These are phyloP conservation scores for Pelmatolapia mariae DNA, from an alignment of 2,113 vertebrate genomes.

Conservation along the genomic window DNA sequence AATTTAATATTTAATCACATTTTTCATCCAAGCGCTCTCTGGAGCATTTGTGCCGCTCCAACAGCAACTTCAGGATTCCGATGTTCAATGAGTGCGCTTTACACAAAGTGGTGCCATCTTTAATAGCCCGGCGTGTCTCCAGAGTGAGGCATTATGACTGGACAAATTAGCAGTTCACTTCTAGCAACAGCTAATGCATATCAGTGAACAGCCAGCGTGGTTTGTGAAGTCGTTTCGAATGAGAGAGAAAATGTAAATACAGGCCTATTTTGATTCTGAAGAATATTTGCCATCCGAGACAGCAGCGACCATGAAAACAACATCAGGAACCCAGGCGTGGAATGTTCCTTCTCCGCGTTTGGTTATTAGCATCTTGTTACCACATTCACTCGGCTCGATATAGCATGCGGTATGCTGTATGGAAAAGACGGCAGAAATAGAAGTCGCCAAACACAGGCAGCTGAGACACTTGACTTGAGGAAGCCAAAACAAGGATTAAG, in stretches of 20 bases:
- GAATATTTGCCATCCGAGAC: slow-evolving; percentile 35
- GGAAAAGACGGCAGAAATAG: slow-evolving; percentile 61
- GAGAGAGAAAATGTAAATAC: slow-evolving; percentile 1
- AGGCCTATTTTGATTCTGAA: slow-evolving; percentile 32
- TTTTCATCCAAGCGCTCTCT: slow-evolving; percentile 5
- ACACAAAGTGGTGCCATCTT: background rate
- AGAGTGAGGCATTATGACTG: background rate
- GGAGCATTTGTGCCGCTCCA: background rate
- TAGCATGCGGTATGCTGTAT: slow-evolving; percentile 49
- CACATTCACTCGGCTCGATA: slow-evolving; percentile 53
- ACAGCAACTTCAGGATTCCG: background rate
- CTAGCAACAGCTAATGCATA: background rate
- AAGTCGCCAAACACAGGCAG: slow-evolving; percentile 16
- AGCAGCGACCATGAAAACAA: slow-evolving; percentile 36
- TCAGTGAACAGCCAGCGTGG: background rate
- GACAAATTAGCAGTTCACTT: background rate
- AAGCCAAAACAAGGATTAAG: slow-evolving; percentile 30
- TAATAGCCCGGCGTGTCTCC: background rate
- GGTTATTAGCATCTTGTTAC: slow-evolving; percentile 52
- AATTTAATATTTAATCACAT: slow-evolving; percentile 36
- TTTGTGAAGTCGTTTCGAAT: background rate
- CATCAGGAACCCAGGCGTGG: slow-evolving; percentile 47
- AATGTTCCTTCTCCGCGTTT: slow-evolving; percentile 50
- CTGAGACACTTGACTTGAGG: slow-evolving; percentile 15
- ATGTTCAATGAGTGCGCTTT: background rate